Evolutionary conservation across 2,888 invertebrate species (phyloP), one percentile per base, ranked within the genome.

Genomic region (Dione juno): DNA sequence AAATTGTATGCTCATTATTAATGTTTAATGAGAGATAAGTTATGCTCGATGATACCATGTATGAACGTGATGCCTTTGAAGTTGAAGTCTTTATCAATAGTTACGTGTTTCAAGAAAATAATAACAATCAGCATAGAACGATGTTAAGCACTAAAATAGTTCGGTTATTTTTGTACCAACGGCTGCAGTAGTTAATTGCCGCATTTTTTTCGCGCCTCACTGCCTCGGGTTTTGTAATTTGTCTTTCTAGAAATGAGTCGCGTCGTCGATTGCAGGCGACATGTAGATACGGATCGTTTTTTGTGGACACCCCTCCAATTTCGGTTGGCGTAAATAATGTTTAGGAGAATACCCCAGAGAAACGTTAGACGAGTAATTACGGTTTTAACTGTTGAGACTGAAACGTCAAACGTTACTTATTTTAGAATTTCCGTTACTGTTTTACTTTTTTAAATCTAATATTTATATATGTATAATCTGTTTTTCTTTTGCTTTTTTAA

Each of bases 171-270:
- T 84, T 77, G 85, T 84, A 78, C 80, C 80, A 78, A 80, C 81
- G 79, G 82, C 82, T 86, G 82, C 67, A 68, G 74, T 84, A 82
- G 89, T 92, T 93, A 93, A 92, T 92, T 93, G 92, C 91, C 85
- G 88, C 87, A 87, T 91, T 92, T 92, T 92, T 92, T 90, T 86
- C 84, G 83, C 84, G 87, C 86, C 81, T 85, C 84, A 81, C 88
- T 86, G 88, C 85, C 87, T 83, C 80, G 85, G 88, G 88, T 90
- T 89, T 87, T 80, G 92, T 92, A 90, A 93, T 93, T 93, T 93
- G 92, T 93, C 92, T 93, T 93, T 92, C 81, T 81, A 91, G 92
- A 93, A 93, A 93, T 92, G 92, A 92, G 92, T 87, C 92, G 91
- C 90, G 92, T 93, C 92, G 91, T 91, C 92, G 90, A 85, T 88